These are phyloP conservation scores for Oscheius sp. DNA, from an alignment of 2,888 invertebrate genomes.

Conservation along the genomic window DNA sequence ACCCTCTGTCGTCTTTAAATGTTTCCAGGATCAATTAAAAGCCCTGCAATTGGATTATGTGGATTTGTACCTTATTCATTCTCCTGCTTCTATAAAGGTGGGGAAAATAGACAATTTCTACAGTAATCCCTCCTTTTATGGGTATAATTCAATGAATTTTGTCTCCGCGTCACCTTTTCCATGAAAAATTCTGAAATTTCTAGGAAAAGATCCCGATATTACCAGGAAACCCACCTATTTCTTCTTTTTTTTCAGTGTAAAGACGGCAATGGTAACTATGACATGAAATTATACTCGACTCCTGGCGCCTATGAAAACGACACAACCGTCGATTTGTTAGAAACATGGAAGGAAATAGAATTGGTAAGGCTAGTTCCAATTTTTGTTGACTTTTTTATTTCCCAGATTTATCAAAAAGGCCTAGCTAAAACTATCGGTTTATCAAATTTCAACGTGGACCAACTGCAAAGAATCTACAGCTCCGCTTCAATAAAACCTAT, in stretches of 20 bases:
- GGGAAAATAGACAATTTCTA: not conserved
- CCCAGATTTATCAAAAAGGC: constrained; percentile 79
- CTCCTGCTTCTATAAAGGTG: constrained; percentile 39
- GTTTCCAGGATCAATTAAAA: constrained; percentile 38
- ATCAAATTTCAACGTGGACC: constrained; percentile 85
- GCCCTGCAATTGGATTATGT: constrained; percentile 43
- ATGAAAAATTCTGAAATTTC: no score
- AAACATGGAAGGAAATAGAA: constrained; percentile 52
- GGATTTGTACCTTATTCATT: constrained; percentile 45
- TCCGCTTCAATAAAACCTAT: constrained; percentile 56
- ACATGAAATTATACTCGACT: not conserved
- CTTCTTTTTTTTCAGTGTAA: constrained; percentile 16
- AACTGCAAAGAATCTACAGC: constrained; percentile 79
- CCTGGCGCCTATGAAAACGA: not conserved
- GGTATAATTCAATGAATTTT: no score
- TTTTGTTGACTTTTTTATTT: no score
- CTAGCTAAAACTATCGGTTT: constrained; percentile 84
- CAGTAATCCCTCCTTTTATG: no score
- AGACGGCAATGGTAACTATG: not conserved
- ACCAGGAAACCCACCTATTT: not conserved
- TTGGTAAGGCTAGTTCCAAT: constrained; percentile 21
- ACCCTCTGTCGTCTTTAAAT: constrained; percentile 29
- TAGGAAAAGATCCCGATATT: no score
- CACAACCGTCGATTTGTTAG: constrained; percentile 29
- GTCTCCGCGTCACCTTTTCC: no score